Base-by-base conservation (phyloP, 1,140 invertebrate genomes). In the Sweltsa coloradensis region DNA sequence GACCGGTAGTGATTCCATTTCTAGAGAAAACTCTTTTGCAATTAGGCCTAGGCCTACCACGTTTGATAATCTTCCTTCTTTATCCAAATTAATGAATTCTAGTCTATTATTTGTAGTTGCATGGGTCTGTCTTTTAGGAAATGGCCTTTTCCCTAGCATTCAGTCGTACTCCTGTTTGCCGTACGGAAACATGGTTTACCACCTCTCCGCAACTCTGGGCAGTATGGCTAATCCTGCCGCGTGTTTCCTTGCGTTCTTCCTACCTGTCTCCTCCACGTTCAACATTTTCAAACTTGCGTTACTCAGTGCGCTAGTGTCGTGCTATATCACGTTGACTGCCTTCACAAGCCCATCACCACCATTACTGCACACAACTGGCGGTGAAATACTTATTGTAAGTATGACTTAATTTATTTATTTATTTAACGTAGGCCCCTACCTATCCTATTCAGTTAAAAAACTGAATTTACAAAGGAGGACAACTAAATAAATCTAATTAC, bases 131-230 rank as follows among this genome's bases (percentile, higher is more conserved):
- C 45, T 53, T n/a, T 51, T 70, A 5, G 53, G 57, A 18, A 70
- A 77, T 52, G 74, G 74, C 18, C 59, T 72, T 14, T 59, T 79
- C 9, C 68, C 72, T 2, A 68, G 72, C 3, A 64, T 78, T n/a
- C 73, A 79, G 57, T 68, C 73, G 0, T 79, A 70, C 56, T 72
- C 76, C 1, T 71, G 68, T 51, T 55, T 77, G 3, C 76, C 77
- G 0, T 79, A 79, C 52, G 75, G 77, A 5, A 71, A 69, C 42
- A 53, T 54, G 11, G 62, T 68, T 0, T 78, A 74, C 57, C 74
- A 75, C 53, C 58, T 74, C 36, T 60, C 69, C 4, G 69, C 72
- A 0, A 70, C 66, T 0, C 54, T 79, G 5, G 62, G 68, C 1
- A 68, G 62, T 21, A 64, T 78, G 40, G 68, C 74, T 14, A 75